Evolutionary conservation across 2,888 invertebrate species (phyloP), one percentile per base, ranked within the genome.

Genomic region (Bugulina stolonifera): DNA sequence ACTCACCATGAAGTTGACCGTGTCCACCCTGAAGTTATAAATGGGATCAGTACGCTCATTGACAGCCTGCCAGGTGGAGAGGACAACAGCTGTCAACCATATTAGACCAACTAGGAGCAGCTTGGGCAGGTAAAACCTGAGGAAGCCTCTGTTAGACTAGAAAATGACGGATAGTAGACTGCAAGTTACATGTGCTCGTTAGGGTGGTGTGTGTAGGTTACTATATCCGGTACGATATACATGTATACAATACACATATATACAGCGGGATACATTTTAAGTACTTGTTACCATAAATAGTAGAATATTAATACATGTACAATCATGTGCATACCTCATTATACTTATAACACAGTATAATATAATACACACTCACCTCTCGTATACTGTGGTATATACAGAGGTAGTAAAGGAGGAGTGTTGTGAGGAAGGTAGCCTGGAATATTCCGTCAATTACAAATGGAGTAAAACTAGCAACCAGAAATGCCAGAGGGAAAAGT

Each of bases 341-440:
- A n/a, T n/a, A n/a, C n/a, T n/a, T n/a, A n/a, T n/a, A n/a, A n/a
- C n/a, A n/a, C n/a, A n/a, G n/a, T n/a, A n/a, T n/a, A n/a, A n/a
- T n/a, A n/a, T n/a, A n/a, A n/a, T n/a, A 43, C 32, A 29, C 54
- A 74, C 77, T 76, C 84, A 92, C 93, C 89, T 93, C 93, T 81
- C 97, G 87, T 52, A 97, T 87, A 0, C 96, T 97, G 82, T 98
- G 97, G 85, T 96, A 97, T 76, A 94, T 90, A 77, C 94, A 93
- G 23, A 98, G 88, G 96, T 97, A 97, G 80, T 95, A 96, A 80
- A 97, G 87, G 76, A 97, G 87, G 73, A 98, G 87, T 2, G 90
- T 90, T 76, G 91, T 91, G 0, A 97, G 87, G 84, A 97, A 97
- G 0, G 92, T 90, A 0, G 93, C 91, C 86, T 97, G 96, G 77